Percentiles rank a stretch among this genome's conserved stretches.
phyloP scores from a whole-genome alignment of 1,140 invertebrate species.

The Tribolium madens region DNA sequence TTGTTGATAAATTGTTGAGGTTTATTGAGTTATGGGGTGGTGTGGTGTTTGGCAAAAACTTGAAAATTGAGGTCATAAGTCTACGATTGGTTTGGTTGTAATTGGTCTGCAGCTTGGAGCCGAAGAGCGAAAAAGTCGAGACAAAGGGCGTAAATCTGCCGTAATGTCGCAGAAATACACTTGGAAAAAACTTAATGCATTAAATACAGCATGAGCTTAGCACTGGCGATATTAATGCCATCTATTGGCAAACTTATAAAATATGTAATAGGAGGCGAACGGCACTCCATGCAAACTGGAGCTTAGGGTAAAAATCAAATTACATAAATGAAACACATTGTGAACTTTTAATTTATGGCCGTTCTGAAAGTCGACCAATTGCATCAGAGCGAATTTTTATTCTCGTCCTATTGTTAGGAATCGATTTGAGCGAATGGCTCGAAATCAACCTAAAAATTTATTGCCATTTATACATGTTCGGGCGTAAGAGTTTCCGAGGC shows the following conservation, averaged over 20 bases:
- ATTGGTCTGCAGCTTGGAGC: slow-evolving; percentile 23
- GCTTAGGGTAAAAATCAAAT: slow-evolving; percentile 61
- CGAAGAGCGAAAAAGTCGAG: slow-evolving; percentile 39
- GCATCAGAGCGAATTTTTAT: slow-evolving; percentile 44
- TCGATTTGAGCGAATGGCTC: slow-evolving; percentile 47
- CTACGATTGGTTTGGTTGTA: slow-evolving; percentile 8
- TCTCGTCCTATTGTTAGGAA: slow-evolving; percentile 41
- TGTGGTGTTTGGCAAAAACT: neutral
- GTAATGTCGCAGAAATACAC: slow-evolving; percentile 40
- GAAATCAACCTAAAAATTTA: slow-evolving; percentile 62
- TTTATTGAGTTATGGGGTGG: neutral
- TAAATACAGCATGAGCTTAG: slow-evolving; percentile 38
- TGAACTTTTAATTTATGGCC: slow-evolving; percentile 63
- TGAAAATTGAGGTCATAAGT: slow-evolving; percentile 34
- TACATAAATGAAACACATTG: slow-evolving; percentile 65
- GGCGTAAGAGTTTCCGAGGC: slow-evolving; percentile 53
- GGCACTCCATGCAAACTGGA: slow-evolving; percentile 54
- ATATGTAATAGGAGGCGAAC: slow-evolving; percentile 58
- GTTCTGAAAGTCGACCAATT: slow-evolving; percentile 52
- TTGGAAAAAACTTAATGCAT: slow-evolving; percentile 47
- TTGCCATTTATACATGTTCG: slow-evolving; percentile 58
- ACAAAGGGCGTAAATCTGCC: slow-evolving; percentile 38
- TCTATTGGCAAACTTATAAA: slow-evolving; percentile 60
- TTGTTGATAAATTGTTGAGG: neutral
- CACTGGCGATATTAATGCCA: slow-evolving; percentile 56